phyloP scores from a whole-genome alignment of 2,113 vertebrate genomes.

The Perca flavescens region DNA sequence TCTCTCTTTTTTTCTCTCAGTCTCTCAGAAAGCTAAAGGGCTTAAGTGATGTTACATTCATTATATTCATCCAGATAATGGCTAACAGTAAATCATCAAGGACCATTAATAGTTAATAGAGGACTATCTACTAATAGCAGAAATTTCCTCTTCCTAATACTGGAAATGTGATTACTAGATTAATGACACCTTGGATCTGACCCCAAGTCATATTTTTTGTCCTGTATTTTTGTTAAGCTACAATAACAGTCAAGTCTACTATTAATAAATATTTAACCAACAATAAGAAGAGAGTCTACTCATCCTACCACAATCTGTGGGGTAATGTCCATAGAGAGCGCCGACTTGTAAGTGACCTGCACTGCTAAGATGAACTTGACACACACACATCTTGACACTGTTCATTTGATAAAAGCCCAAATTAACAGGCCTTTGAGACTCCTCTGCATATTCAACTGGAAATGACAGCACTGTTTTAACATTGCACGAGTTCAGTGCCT shows the following conservation, averaged over 20 bases:
- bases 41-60: constrained; percentile 69
- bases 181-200: constrained; percentile 54
- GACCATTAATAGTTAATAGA: constrained; percentile 76
- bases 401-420: constrained; percentile 35
- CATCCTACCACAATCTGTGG: constrained; percentile 28
- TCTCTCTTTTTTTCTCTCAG: constrained; percentile 47
- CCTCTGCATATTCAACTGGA: constrained; percentile 58
- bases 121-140: constrained; percentile 78
- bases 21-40: constrained; percentile 61
- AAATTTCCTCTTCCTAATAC: constrained; percentile 76
- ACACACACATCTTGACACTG: not conserved
- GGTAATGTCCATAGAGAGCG: constrained; percentile 18
- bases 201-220: constrained; percentile 53
- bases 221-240: constrained; percentile 64
- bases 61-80: constrained; percentile 64
- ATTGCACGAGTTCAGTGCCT: constrained; percentile 39
- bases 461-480: constrained; percentile 50
- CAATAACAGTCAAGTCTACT: constrained; percentile 80
- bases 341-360: constrained; percentile 33
- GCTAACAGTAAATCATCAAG: constrained; percentile 75
- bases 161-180: constrained; percentile 60
- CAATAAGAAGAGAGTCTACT: constrained; percentile 58
- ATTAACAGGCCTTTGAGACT: constrained; percentile 51
- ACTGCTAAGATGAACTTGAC: constrained; percentile 30
- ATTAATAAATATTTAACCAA: constrained; percentile 66